A percentile compares a stretch with the other conserved stretches of the same genome.
Evolutionary conservation across 35 echinoderm and acorn worm species (phyloP).

Genomic region (Eucidaris tribuloides): DNA sequence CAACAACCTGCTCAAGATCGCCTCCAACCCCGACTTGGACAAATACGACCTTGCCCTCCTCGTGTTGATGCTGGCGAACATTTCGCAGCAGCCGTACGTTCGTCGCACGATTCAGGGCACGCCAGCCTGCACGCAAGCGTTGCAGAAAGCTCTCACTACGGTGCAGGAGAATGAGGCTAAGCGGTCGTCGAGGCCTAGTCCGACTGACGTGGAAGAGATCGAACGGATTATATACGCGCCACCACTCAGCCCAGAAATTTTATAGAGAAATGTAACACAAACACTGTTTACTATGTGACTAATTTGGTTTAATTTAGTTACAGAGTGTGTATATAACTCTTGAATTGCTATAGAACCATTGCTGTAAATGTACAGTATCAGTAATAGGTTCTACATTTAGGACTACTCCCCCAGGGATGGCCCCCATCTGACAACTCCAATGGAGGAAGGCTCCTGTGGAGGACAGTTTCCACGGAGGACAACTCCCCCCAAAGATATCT

Average conservation of each 20-base stretch:
- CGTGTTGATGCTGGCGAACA: slow-evolving; percentile 58
- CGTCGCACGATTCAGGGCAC: slow-evolving; percentile 47
- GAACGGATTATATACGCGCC: slow-evolving; percentile 51
- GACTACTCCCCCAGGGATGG: no score
- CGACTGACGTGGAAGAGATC: slow-evolving; percentile 62
- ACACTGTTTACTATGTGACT: no score
- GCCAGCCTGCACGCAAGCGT: slow-evolving; percentile 13
- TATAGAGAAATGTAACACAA: no score
- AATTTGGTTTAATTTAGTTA: no score
- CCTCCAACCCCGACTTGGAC: slow-evolving; percentile 52
- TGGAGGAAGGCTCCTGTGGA: no score
- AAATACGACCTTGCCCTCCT: slow-evolving; percentile 75
- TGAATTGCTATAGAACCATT: no score
- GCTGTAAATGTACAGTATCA: no score
- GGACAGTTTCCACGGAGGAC: no score
- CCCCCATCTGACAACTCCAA: no score
- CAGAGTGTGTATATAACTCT: no score
- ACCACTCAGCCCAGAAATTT: slow-evolving; percentile 53
- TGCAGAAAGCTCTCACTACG: slow-evolving; percentile 37
- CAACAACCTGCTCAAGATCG: slow-evolving; percentile 38
- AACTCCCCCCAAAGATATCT: no score
- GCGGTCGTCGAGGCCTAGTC: slow-evolving; percentile 30
- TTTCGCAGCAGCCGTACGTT: slow-evolving; percentile 35
- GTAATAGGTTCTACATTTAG: no score
- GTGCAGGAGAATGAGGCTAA: slow-evolving; percentile 45